Evolutionary conservation across 2,888 invertebrate genomes (phyloP).

Genomic region (Spodoptera exigua): DNA sequence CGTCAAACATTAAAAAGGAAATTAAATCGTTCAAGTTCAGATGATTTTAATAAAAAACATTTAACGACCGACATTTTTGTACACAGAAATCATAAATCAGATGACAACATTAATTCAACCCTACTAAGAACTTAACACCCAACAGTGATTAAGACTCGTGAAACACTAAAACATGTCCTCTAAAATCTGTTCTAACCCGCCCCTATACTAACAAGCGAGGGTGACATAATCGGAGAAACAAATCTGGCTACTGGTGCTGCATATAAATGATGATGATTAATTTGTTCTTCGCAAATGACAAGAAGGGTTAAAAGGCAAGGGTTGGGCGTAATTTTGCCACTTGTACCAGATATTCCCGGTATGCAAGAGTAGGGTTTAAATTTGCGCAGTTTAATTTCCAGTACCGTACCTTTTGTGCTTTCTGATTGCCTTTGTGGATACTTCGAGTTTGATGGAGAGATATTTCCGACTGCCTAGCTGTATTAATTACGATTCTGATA

Average conservation of each 20-base stretch:
- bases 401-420: constrained; percentile 76
- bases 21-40: background rate
- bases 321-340: constrained; percentile 78
- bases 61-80: constrained; percentile 18
- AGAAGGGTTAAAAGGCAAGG: constrained; percentile 87
- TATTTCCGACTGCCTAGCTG: constrained; percentile 85
- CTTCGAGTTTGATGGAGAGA: constrained; percentile 86
- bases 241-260: constrained; percentile 88
- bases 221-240: constrained; percentile 89
- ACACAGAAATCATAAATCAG: constrained; percentile 34
- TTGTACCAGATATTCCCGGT: constrained; percentile 80
- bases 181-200: constrained; percentile 79
- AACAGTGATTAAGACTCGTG: constrained; percentile 74
- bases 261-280: constrained; percentile 90
- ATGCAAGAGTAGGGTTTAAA: constrained; percentile 71
- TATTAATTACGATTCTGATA: constrained; percentile 83
- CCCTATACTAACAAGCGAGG: constrained; percentile 82
- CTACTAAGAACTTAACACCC: constrained; percentile 53
- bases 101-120: constrained; percentile 28
- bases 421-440: constrained; percentile 86
- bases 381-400: constrained; percentile 82
- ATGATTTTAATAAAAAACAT: constrained; percentile 7
- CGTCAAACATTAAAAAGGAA: too few species aligned
- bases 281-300: constrained; percentile 88
- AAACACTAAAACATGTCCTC: constrained; percentile 80